These are phyloP conservation scores for Acridotheres tristis DNA, from an alignment of 2,797 vertebrate genomes.

Conservation along the genomic window DNA sequence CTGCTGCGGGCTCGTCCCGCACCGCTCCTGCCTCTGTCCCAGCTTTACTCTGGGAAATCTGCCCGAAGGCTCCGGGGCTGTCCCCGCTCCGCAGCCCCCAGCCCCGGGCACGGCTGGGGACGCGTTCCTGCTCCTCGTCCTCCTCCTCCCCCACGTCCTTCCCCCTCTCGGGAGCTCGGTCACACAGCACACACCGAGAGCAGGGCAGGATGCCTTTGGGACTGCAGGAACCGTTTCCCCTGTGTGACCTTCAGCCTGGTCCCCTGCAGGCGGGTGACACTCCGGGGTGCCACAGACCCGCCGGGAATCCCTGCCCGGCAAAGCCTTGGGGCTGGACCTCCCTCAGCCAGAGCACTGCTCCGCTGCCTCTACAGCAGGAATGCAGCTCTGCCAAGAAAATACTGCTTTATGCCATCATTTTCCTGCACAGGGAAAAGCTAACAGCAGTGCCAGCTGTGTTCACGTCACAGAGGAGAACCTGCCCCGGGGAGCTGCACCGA, in stretches of 20 bases:
- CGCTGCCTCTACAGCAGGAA: conserved; percentile 9
- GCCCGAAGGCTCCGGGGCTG: background rate
- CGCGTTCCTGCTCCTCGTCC: background rate
- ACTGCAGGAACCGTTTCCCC: background rate
- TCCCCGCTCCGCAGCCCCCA: no score
- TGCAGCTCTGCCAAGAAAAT: background rate
- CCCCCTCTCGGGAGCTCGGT: background rate
- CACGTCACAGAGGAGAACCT: accelerated
- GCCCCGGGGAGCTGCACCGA: background rate
- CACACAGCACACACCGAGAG: accelerated
- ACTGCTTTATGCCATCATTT: background rate
- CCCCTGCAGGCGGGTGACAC: background rate
- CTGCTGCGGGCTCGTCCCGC: accelerated
- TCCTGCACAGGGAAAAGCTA: background rate
- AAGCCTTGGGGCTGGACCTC: background rate
- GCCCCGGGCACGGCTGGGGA: no score
- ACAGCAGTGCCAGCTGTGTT: background rate
- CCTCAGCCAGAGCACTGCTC: background rate
- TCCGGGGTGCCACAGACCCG: background rate
- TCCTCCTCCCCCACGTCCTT: background rate
- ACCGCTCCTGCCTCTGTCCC: accelerated
- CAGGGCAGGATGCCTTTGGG: accelerated
- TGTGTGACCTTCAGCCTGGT: background rate
- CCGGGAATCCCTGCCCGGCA: background rate
- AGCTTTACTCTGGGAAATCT: background rate